A percentile compares a stretch with the other conserved stretches of the same genome.
phyloP scores from a whole-genome alignment of 2,113 vertebrate species.

The Psammodynastes pulverulentus region DNA sequence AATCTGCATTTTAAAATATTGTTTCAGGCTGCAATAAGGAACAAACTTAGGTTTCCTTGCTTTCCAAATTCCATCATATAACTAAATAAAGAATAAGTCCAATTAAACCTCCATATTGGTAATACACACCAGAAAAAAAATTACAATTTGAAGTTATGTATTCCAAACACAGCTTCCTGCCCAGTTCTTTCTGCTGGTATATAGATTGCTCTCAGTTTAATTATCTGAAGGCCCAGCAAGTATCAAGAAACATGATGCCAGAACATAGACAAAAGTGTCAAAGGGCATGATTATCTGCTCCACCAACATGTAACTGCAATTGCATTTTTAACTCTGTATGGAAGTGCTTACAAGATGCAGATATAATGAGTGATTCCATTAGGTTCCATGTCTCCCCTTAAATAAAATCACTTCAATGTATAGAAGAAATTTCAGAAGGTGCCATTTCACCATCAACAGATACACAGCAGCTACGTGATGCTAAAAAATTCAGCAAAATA shows the following conservation, averaged over 20 bases:
- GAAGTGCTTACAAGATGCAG: background rate
- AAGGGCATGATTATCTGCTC: background rate
- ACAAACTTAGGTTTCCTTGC: background rate
- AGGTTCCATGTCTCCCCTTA: background rate
- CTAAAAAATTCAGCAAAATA: background rate
- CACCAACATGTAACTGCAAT: background rate
- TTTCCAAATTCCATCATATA: background rate
- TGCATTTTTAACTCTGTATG: background rate
- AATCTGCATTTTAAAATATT: background rate
- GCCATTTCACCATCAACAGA: background rate
- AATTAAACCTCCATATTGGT: background rate
- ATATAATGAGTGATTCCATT: background rate
- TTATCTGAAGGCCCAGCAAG: background rate
- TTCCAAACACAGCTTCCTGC: background rate
- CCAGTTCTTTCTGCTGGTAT: background rate
- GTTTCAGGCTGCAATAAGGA: background rate
- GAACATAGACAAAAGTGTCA: background rate
- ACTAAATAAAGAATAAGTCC: background rate
- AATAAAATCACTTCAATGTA: background rate
- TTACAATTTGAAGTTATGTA: background rate
- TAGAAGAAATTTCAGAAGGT: background rate
- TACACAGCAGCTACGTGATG: background rate
- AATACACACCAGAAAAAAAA: background rate
- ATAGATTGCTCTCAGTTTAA: background rate
- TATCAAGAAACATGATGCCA: background rate